Evolutionary conservation across 30 jellyfish, hydroid and myxozoan genomes (phyloP).

Genomic region (Aurelia sp.): DNA sequence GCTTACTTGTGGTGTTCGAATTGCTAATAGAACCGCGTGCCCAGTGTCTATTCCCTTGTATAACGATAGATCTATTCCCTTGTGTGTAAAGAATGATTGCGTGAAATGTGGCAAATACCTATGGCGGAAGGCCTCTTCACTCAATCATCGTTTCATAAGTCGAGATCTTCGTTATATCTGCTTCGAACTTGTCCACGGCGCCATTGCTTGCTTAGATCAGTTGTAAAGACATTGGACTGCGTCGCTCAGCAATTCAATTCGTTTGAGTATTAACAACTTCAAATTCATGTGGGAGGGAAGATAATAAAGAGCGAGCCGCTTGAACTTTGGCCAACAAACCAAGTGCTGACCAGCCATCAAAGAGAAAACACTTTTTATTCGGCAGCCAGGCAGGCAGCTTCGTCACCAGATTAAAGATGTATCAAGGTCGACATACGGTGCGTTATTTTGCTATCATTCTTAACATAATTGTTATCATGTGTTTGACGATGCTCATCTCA

Average conservation of each 20-base stretch:
- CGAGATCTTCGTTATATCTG: not conserved
- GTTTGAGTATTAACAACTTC: slow-evolving; percentile 52
- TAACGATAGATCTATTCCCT: slow-evolving; percentile 78
- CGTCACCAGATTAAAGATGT: slow-evolving; percentile 55
- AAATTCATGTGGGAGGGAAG: slow-evolving; percentile 66
- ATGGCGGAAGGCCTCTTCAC: slow-evolving; percentile 72
- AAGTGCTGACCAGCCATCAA: not conserved
- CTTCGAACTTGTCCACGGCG: not conserved
- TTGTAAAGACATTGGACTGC: not conserved
- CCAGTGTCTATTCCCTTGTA: slow-evolving; percentile 91
- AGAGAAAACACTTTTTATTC: slow-evolving; percentile 7
- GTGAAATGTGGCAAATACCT: slow-evolving; percentile 74
- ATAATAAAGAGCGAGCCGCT: slow-evolving; percentile 51
- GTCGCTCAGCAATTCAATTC: slow-evolving; percentile 23
- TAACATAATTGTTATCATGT: not conserved
- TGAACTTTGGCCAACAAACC: slow-evolving; percentile 73
- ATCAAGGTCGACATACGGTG: slow-evolving; percentile 99
- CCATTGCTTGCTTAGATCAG: not conserved
- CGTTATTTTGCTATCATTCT: slow-evolving; percentile 10
- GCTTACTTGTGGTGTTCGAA: slow-evolving; percentile 90
- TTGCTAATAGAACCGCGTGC: slow-evolving; percentile 99
- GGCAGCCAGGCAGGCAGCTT: slow-evolving; percentile 18
- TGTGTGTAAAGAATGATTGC: slow-evolving; percentile 77
- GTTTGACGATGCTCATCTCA: not conserved
- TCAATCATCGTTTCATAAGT: slow-evolving; percentile 44